Percentiles rank a stretch among this genome's conserved stretches.
Evolutionary conservation across 2,888 invertebrate species (phyloP).

Genomic region (Leucania comma): DNA sequence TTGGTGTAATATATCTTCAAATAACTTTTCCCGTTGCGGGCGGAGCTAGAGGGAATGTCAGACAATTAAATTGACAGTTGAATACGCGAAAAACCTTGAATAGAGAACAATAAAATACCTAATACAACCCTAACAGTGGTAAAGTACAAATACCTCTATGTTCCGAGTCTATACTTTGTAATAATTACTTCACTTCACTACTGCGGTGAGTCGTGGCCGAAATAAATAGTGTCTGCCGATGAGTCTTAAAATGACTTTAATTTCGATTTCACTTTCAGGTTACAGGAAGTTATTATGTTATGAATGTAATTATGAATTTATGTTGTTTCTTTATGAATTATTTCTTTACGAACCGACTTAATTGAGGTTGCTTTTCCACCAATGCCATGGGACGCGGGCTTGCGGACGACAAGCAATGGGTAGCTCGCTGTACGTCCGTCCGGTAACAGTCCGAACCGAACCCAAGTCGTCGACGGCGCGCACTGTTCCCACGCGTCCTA

Average conservation of each 20-base stretch:
- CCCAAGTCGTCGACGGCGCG: too few species aligned
- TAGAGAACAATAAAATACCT: conserved; percentile 12
- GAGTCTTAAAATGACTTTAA: conserved; percentile 34
- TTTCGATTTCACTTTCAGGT: conserved; percentile 37
- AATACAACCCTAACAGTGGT: background rate
- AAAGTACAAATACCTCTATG: conserved; percentile 16
- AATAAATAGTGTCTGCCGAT: conserved; percentile 39
- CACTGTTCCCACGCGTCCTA: too few species aligned
- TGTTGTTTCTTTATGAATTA: background rate
- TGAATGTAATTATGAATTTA: conserved; percentile 28
- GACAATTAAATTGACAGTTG: background rate
- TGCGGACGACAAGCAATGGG: too few species aligned
- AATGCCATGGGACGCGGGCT: background rate
- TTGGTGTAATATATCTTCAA: too few species aligned
- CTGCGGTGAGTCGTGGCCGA: conserved; percentile 50
- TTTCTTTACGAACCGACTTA: background rate
- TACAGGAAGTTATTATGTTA: conserved; percentile 39
- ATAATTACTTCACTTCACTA: conserved; percentile 32
- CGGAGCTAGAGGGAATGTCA: too few species aligned
- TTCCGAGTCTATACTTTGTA: conserved; percentile 19
- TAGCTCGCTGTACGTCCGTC: too few species aligned
- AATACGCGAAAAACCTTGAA: background rate
- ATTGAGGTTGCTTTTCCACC: background rate
- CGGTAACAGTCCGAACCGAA: too few species aligned
- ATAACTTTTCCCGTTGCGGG: too few species aligned